phyloP scores from a whole-genome alignment of 2,797 vertebrate genomes.

The Sebastiscus albofasciatus region DNA sequence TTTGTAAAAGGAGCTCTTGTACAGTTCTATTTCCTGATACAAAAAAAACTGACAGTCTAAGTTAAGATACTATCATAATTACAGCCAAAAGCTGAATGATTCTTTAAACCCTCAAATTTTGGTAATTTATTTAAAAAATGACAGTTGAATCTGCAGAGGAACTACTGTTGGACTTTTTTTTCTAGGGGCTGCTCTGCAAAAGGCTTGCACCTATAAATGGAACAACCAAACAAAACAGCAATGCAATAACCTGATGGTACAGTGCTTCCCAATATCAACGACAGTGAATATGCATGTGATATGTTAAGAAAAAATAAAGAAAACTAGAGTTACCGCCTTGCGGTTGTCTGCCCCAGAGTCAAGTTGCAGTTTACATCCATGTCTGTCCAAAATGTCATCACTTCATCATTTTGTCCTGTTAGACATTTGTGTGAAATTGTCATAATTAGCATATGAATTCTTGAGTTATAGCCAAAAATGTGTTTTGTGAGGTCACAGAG shows the following conservation, averaged over 20 bases:
- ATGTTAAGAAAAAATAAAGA: background rate
- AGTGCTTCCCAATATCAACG: background rate
- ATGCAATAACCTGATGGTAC: background rate
- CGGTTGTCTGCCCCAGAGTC: background rate
- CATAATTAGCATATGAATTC: no score
- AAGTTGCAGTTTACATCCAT: background rate
- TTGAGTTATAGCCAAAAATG: no score
- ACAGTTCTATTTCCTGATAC: background rate
- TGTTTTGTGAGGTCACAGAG: no score
- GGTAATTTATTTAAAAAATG: constrained; percentile 10
- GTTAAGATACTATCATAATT: constrained; percentile 8
- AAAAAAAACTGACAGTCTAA: constrained; percentile 3
- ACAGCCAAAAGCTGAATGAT: background rate
- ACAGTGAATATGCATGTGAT: background rate
- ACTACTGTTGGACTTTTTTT: background rate
- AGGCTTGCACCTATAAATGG: background rate
- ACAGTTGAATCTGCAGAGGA: background rate
- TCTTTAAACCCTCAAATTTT: background rate
- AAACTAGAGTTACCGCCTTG: background rate
- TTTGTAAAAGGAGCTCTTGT: constrained; percentile 7
- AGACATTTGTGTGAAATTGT: no score
- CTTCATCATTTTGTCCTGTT: no score
- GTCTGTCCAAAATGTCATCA: background rate
- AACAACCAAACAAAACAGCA: background rate
- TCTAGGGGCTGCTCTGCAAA: background rate